These are phyloP conservation scores for Pholis gunnellus DNA, from an alignment of 2,113 vertebrate species.

Conservation along the genomic window DNA sequence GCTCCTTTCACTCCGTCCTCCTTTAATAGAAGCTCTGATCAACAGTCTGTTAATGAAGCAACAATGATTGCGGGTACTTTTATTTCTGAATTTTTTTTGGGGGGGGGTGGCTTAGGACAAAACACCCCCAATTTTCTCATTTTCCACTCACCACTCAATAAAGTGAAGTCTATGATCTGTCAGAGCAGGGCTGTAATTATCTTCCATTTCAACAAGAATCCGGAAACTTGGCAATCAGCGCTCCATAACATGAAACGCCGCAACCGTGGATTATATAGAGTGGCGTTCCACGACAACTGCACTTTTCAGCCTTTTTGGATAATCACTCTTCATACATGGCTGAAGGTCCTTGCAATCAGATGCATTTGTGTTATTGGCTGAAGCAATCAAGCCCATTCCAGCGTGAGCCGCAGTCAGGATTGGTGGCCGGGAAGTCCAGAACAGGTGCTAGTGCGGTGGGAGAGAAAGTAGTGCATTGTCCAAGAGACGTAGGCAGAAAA, in stretches of 20 bases:
- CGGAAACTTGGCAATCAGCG: conserved; percentile 59
- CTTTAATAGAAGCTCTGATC: conserved; percentile 45
- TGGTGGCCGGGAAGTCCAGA: not conserved
- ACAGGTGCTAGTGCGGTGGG: not conserved
- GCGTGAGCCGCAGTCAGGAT: conserved; percentile 11
- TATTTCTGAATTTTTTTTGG: not conserved
- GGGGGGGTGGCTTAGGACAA: conserved; percentile 13
- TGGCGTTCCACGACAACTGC: not conserved
- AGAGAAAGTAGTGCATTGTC: not conserved
- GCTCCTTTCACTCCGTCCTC: conserved; percentile 15
- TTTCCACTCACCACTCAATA: conserved; percentile 50
- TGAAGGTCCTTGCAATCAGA: conserved; percentile 57
- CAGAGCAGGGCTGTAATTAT: conserved; percentile 50
- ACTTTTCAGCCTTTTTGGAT: conserved; percentile 7
- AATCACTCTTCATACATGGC: conserved; percentile 45
- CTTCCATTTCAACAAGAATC: conserved; percentile 28
- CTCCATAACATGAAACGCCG: conserved; percentile 4
- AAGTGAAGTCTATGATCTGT: conserved; percentile 32
- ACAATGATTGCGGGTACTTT: conserved; percentile 23
- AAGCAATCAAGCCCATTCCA: conserved; percentile 50
- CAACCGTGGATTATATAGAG: not conserved
- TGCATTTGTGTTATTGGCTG: conserved; percentile 45
- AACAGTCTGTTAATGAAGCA: conserved; percentile 51
- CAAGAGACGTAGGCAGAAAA: not conserved
- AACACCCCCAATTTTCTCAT: conserved; percentile 64